Evolutionary conservation across 2,797 vertebrate genomes (phyloP).

Genomic region (Liparis tanakae): DNA sequence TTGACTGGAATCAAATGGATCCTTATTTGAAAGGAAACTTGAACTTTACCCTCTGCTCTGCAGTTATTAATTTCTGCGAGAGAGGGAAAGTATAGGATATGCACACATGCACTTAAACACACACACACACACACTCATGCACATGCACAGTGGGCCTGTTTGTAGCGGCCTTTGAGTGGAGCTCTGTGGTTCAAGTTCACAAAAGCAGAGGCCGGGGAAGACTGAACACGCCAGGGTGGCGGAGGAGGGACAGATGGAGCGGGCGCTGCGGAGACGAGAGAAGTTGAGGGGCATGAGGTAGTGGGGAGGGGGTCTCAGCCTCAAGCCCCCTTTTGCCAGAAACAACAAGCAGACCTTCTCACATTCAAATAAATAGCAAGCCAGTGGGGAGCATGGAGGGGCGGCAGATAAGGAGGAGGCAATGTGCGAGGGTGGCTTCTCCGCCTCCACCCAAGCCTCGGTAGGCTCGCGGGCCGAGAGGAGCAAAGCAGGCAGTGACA

Average conservation of each 20-base stretch:
- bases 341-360: constrained; percentile 82
- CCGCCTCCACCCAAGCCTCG: constrained; percentile 69
- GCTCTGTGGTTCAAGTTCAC: constrained; percentile 72
- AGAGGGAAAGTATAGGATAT: constrained; percentile 44
- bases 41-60: constrained; percentile 34
- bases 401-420: constrained; percentile 68
- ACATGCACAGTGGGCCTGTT: constrained; percentile 39
- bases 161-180: constrained; percentile 42
- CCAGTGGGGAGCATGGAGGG: constrained; percentile 65
- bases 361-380: constrained; percentile 84
- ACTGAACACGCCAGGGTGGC: constrained; percentile 50
- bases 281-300: constrained; percentile 37
- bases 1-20: constrained; percentile 26
- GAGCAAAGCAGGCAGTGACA: constrained; percentile 76
- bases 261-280: constrained; percentile 43
- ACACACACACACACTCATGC: constrained; percentile 29
- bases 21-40: constrained; percentile 50
- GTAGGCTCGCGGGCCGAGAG: constrained; percentile 60
- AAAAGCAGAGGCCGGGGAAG: constrained; percentile 57
- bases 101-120: constrained; percentile 45
- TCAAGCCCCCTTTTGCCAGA: constrained; percentile 72
- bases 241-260: constrained; percentile 58
- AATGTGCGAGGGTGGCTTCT: constrained; percentile 56
- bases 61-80: constrained; percentile 50
- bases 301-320: constrained; percentile 45